Evolutionary conservation across 1,140 invertebrate species (phyloP), one percentile per base, ranked within the genome.

Genomic region (Goniozus legneri): DNA sequence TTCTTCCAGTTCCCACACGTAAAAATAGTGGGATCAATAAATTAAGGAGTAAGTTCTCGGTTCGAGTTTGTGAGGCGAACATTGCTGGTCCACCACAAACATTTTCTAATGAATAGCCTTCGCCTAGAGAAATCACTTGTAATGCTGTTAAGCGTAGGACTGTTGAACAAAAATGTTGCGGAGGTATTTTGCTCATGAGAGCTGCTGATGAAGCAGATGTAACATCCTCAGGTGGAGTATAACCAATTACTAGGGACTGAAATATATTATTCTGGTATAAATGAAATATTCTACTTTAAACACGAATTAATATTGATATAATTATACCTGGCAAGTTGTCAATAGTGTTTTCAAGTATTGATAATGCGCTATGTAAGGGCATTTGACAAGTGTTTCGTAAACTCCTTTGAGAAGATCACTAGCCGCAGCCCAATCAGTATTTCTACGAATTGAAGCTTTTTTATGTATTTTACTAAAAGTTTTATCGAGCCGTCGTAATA

Each of bases 381-480:
- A 95, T 48, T 87, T 86, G 30, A 86, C 82, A 57, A 98, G 83
- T 0, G 95, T 98, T 64, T 95, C 88, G 64, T 97, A 97, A 27
- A 98, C 84, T 42, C 96, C 96, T 79, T 92, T 92, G 1, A 99
- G 75, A 19, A 98, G 78, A 24, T 89, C 89, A 46, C 92, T 90
- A 1, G 95, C 94, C 3, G 96, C 94, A 63, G 92, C 88, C 96
- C 96, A 99, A 67, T 98, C 94, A 0, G 90, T 91, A 50, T 94
- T 92, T 61, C 92, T 83, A 52, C 90, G 73, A 43, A 95, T 91
- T 8, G 88, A 89, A 12, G 89, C 84, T 71, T 97, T 97, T 70
- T 99, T 99, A 31, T 92, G 92, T 51, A 99, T 96, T 76, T 99
- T 99, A 21, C 86, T 84, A 65, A 99, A 98, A 0, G 97, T 94